A percentile compares a stretch with the other conserved stretches of the same genome.
phyloP scores from a whole-genome alignment of 2,797 vertebrate species.

The Schizopygopsis pylzovi region DNA sequence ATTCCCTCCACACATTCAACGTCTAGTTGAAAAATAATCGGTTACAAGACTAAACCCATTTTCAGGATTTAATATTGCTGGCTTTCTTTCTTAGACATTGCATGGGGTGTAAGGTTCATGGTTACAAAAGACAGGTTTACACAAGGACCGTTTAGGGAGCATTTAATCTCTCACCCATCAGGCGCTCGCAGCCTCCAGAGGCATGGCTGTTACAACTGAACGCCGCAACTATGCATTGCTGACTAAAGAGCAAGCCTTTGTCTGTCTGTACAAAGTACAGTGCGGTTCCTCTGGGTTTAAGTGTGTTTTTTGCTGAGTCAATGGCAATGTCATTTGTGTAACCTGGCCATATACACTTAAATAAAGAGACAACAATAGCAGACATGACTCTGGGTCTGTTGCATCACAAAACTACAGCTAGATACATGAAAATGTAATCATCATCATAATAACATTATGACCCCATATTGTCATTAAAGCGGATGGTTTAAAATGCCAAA shows the following conservation, averaged over 20 bases:
- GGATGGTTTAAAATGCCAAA: background rate
- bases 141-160: constrained; percentile 44
- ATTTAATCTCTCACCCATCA: constrained; percentile 51
- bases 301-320: constrained; percentile 14
- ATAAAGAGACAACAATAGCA: constrained; percentile 5
- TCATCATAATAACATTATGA: background rate
- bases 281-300: constrained; percentile 1
- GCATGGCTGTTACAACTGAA: constrained; percentile 28
- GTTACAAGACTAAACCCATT: background rate
- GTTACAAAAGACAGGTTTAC: constrained; percentile 52
- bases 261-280: constrained; percentile 15
- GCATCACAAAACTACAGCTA: background rate
- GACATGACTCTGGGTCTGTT: background rate
- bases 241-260: constrained; percentile 41
- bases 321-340: constrained; percentile 4
- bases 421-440: background rate
- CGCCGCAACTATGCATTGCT: background rate
- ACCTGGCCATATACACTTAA: constrained; percentile 20
- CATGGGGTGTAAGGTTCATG: constrained; percentile 35
- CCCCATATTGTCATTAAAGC: background rate
- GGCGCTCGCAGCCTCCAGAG: constrained; percentile 18
- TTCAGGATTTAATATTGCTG: constrained; percentile 25
- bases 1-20: constrained; percentile 6
- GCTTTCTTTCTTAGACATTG: constrained; percentile 31
- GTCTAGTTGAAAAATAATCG: constrained; percentile 11